These are phyloP conservation scores for Columbina picui DNA, from an alignment of 2,113 vertebrate genomes.

Conservation along the genomic window DNA sequence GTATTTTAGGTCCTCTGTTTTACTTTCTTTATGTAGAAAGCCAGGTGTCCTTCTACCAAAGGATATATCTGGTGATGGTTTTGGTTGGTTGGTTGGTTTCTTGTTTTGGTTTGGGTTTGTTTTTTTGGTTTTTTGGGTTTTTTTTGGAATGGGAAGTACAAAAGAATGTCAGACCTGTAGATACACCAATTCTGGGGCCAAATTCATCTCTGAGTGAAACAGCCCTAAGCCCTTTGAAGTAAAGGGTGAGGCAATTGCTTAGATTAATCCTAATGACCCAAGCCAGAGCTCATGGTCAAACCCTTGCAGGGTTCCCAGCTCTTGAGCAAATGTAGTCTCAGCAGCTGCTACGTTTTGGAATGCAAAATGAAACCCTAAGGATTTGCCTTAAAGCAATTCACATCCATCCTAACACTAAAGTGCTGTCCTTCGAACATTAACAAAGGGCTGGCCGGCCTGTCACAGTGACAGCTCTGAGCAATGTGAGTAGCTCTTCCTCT, in stretches of 20 bases:
- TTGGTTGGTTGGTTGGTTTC: no score
- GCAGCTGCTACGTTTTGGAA: slow-evolving; percentile 30
- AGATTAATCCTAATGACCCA: slow-evolving; percentile 28
- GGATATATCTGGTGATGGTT: not conserved
- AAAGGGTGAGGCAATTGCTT: not conserved
- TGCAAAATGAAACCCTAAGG: slow-evolving; percentile 4
- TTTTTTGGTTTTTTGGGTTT: no score
- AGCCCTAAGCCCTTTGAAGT: not conserved
- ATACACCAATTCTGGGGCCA: not conserved
- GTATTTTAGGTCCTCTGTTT: not conserved
- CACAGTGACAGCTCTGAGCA: not conserved
- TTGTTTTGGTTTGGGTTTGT: no score
- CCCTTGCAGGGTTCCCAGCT: not conserved
- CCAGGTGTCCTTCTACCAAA: not conserved
- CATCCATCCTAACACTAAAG: not conserved
- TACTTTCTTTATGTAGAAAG: not conserved
- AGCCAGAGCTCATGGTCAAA: not conserved
- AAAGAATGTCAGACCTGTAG: not conserved
- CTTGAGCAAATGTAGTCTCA: not conserved
- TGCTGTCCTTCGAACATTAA: not conserved
- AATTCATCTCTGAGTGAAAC: not conserved
- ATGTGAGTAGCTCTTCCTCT: rapidly evolving
- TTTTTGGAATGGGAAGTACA: not conserved
- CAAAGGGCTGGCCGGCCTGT: not conserved
- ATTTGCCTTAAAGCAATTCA: slow-evolving; percentile 33